Evolutionary conservation across 2,888 invertebrate species (phyloP).

Genomic region (Caenorhabditis panamensis): DNA sequence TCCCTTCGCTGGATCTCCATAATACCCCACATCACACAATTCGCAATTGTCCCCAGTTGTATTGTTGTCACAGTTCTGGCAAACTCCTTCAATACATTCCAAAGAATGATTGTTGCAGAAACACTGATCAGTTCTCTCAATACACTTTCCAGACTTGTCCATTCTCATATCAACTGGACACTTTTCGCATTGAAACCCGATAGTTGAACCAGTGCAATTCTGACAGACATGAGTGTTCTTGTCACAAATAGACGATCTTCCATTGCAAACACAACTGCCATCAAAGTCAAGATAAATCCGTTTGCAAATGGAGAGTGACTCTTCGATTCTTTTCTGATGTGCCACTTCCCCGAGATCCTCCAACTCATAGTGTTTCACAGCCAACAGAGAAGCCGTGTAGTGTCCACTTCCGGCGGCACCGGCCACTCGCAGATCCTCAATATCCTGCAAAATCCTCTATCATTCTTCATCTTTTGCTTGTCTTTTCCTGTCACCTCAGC

Average conservation of each 20-base stretch:
- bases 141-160: constrained; percentile 30
- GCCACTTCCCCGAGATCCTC: constrained; percentile 25
- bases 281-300: constrained; percentile 68
- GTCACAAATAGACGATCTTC: constrained; percentile 55
- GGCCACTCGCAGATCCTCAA: constrained; percentile 65
- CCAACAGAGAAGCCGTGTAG: constrained; percentile 53
- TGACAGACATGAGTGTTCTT: constrained; percentile 91
- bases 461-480: no score
- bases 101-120: constrained; percentile 64
- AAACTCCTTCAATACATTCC: constrained; percentile 51
- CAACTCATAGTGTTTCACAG: constrained; percentile 42
- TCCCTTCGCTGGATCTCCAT: constrained; percentile 91
- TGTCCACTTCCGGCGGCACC: constrained; percentile 53
- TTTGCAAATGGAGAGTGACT: constrained; percentile 69
- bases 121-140: constrained; percentile 30
- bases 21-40: constrained; percentile 87
- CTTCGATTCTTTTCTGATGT: constrained; percentile 41
- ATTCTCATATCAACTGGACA: constrained; percentile 28
- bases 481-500: constrained; percentile 67
- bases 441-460: constrained; percentile 66
- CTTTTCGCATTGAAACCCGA: constrained; percentile 89
- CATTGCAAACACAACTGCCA: constrained; percentile 65
- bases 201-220: constrained; percentile 95
- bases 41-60: constrained; percentile 82
- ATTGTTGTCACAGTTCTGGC: constrained; percentile 83